Conservation (phyloP, 1,140 invertebrate species). For the Diprion similis region DNA sequence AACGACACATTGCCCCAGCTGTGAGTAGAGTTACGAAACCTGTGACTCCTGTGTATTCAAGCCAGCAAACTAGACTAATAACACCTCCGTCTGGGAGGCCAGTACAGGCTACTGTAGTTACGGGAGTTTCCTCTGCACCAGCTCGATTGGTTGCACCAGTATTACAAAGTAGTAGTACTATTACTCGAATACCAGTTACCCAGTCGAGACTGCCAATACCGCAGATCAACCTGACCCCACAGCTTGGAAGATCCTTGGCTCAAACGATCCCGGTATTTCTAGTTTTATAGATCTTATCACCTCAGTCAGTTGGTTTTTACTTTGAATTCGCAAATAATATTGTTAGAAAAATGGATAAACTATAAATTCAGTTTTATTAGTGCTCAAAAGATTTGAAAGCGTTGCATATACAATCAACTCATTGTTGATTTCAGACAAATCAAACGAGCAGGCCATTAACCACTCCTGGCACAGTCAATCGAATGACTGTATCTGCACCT, state of each 20-base stretch:
- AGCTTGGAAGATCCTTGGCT: slow-evolving; percentile 44
- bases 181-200: slow-evolving; percentile 47
- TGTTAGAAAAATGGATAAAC: slow-evolving; percentile 10
- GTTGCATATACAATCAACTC: no score
- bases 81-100: slow-evolving; percentile 45
- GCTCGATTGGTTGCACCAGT: slow-evolving; percentile 54
- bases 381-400: background rate
- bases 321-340: background rate
- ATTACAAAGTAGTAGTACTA: slow-evolving; percentile 49
- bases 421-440: slow-evolving; percentile 40
- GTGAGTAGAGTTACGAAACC: slow-evolving; percentile 45
- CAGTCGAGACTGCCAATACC: slow-evolving; percentile 43
- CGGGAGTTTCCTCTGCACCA: slow-evolving; percentile 48
- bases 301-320: slow-evolving; percentile 3
- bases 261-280: slow-evolving; percentile 51
- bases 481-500: slow-evolving; percentile 52
- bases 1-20: slow-evolving; percentile 49
- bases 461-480: slow-evolving; percentile 46
- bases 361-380: slow-evolving; percentile 12
- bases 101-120: slow-evolving; percentile 54
- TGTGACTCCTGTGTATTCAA: slow-evolving; percentile 39
- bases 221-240: slow-evolving; percentile 38
- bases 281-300: background rate
- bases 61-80: slow-evolving; percentile 46
- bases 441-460: slow-evolving; percentile 48